Conservation (phyloP, 2,797 vertebrate species). For the Phrynocephalus forsythii region DNA sequence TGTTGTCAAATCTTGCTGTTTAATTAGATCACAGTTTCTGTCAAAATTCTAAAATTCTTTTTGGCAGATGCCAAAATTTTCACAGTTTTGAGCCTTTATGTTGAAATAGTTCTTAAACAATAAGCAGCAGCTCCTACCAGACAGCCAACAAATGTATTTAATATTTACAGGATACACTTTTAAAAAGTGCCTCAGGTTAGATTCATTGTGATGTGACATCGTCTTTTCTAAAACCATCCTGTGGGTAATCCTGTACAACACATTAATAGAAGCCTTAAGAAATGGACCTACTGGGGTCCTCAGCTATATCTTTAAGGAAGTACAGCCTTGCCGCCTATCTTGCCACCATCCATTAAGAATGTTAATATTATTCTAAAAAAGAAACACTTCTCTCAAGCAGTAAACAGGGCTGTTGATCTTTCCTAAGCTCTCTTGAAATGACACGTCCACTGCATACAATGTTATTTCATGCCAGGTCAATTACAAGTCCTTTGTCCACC, state of each 20-base stretch:
- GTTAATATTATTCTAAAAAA: constrained; percentile 59
- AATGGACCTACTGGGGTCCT: constrained; percentile 66
- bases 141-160: constrained; percentile 73
- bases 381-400: constrained; percentile 69
- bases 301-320: constrained; percentile 63
- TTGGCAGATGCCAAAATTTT: constrained; percentile 82
- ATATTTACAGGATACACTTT: constrained; percentile 72
- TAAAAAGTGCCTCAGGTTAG: constrained; percentile 76
- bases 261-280: constrained; percentile 77
- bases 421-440: constrained; percentile 66
- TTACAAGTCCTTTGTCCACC: constrained; percentile 33
- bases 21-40: constrained; percentile 84
- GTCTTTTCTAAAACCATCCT: constrained; percentile 72
- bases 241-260: constrained; percentile 68
- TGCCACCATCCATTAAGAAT: constrained; percentile 59
- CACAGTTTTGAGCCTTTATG: constrained; percentile 75
- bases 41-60: constrained; percentile 78
- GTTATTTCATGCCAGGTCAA: constrained; percentile 62
- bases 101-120: constrained; percentile 77
- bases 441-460: constrained; percentile 57
- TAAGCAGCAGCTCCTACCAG: constrained; percentile 67
- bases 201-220: constrained; percentile 76
- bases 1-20: constrained; percentile 82
- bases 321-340: constrained; percentile 56
- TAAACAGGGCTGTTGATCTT: constrained; percentile 65